These are phyloP conservation scores for Eremophila alpestris DNA, from an alignment of 2,797 vertebrate species.

Conservation along the genomic window DNA sequence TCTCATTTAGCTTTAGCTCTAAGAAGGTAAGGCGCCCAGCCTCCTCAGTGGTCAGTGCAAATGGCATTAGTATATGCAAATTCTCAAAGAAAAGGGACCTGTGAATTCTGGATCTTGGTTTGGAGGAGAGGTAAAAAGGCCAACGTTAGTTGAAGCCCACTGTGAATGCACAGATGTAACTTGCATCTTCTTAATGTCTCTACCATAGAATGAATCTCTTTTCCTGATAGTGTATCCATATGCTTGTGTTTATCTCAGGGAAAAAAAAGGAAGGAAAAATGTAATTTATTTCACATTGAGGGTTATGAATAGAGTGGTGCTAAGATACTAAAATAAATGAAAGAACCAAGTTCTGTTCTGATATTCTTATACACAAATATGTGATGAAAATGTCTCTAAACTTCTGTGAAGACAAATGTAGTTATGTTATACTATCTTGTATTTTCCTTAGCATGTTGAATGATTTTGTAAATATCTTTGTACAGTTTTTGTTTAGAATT, in stretches of 20 bases:
- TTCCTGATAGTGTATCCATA: background rate
- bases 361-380: background rate
- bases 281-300: background rate
- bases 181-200: background rate
- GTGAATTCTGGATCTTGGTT: background rate
- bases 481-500: background rate
- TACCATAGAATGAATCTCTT: background rate
- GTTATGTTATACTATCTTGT: background rate
- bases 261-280: background rate
- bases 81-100: background rate
- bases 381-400: background rate
- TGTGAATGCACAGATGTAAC: background rate
- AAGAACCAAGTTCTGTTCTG: background rate
- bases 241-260: background rate
- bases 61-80: background rate
- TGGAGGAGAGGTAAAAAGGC: background rate
- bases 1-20: background rate
- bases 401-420: background rate
- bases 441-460: background rate
- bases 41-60: background rate
- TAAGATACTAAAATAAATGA: background rate
- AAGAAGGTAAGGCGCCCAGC: background rate
- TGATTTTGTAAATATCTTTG: background rate
- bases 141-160: background rate
- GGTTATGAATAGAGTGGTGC: background rate